phyloP scores from a whole-genome alignment of 2,113 vertebrate species.

The Pica pica region DNA sequence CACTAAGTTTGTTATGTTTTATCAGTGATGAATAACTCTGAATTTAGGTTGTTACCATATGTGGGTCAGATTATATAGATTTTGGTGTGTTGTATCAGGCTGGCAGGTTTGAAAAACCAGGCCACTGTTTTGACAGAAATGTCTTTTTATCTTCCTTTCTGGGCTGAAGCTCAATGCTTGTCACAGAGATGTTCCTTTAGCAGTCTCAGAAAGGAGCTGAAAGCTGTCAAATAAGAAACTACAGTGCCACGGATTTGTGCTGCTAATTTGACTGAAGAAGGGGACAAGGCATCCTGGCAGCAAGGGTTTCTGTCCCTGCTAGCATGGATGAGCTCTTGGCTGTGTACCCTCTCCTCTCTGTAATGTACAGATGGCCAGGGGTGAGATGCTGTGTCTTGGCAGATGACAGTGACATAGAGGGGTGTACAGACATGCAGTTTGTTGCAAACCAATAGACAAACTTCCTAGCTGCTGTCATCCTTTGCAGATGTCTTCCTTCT shows the following conservation, averaged over 20 bases:
- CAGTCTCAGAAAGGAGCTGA: neutral
- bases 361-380: fast-evolving
- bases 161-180: neutral
- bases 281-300: neutral
- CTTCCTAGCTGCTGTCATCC: neutral
- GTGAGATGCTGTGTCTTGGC: neutral
- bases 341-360: neutral
- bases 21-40: neutral
- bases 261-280: neutral
- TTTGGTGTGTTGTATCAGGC: neutral
- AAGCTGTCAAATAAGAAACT: neutral
- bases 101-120: neutral
- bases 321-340: fast-evolving
- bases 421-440: neutral
- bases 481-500: neutral
- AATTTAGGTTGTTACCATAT: neutral
- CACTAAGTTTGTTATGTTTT: neutral
- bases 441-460: neutral
- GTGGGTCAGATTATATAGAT: neutral
- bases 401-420: neutral
- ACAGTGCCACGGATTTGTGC: fast-evolving
- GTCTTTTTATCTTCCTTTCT: neutral
- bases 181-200: neutral
- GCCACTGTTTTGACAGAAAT: neutral
- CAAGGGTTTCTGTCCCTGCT: neutral